Evolutionary conservation across 2,797 vertebrate species (phyloP), one percentile per base, ranked within the genome.

Genomic region (Chrosomus eos): DNA sequence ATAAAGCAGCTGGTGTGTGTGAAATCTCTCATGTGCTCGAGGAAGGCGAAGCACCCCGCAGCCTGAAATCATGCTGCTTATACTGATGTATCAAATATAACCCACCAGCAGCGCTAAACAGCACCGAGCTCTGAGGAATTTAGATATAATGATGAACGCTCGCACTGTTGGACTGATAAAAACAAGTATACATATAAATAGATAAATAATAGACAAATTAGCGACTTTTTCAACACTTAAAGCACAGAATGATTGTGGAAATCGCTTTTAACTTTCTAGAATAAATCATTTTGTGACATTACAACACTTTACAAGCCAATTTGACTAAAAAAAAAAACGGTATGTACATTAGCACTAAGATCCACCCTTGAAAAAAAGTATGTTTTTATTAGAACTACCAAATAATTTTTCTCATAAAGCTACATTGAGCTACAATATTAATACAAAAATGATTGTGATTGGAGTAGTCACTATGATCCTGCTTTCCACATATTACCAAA

Each of bases 1-100:
- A 79, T 92, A 88, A 90, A 90, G 92, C 90, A 90, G 87, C 90
- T 62, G 85, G 64, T 82, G 51, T 26, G 53, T 78, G 86, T 33
- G 72, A 84, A 71, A 84, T 79, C 51, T 84, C 75, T 78, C 67
- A 36, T 77, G 73, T 72, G 82, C 66, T 80, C 31, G 64, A 87
- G 67, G 66, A 84, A 84, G 48, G 51, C 51, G 26, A 58, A 84
- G 82, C 82, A 43, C 74, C 74, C 75, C 23, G 19, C 73, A 58
- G 82, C 19, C 82, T 40, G 5, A 83, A 83, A 79, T 71, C 66
- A 19, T 64, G 55, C 67, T 16, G 83, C 66, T 84, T 71, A 78
- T 77, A 68, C 82, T 77, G 86, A 85, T 84, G 68, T 76, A 85
- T 68, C 38, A 66, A 79, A 78, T 85, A 82, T 66, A 53, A 58